phyloP scores from a whole-genome alignment of 2,113 vertebrate species.

The Peromyscus leucopus region DNA sequence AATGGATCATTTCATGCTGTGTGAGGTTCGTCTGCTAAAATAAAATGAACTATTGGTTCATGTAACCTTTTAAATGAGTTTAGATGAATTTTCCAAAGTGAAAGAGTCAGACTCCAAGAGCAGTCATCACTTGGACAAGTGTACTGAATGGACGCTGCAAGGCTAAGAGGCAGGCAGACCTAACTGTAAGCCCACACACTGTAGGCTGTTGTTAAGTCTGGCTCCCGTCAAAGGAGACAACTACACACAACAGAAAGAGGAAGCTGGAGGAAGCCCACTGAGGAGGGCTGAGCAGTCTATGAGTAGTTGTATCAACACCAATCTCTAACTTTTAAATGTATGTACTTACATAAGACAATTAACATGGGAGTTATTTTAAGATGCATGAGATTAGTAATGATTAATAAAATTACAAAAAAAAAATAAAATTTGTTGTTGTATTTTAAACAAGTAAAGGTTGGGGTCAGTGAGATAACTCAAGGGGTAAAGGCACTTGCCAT shows the following conservation, averaged over 20 bases:
- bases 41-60: not conserved
- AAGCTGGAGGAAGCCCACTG: not conserved
- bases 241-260: not conserved
- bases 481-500: not conserved
- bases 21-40: not conserved
- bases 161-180: not conserved
- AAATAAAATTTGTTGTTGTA: not conserved
- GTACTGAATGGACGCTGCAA: not conserved
- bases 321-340: not conserved
- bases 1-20: not conserved
- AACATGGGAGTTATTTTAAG: not conserved
- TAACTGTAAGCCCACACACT: not conserved
- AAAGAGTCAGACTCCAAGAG: slow-evolving; percentile 28
- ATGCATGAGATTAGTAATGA: not conserved
- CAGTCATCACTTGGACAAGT: not conserved
- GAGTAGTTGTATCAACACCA: not conserved
- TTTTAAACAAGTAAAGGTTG: not conserved
- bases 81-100: not conserved
- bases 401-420: not conserved
- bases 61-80: not conserved
- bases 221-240: slow-evolving; percentile 24
- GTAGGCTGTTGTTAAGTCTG: not conserved
- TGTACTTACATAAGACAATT: not conserved
- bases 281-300: not conserved
- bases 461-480: not conserved